Base-by-base conservation (phyloP, 1,140 invertebrate genomes). In the Solenopsis fugax region DNA sequence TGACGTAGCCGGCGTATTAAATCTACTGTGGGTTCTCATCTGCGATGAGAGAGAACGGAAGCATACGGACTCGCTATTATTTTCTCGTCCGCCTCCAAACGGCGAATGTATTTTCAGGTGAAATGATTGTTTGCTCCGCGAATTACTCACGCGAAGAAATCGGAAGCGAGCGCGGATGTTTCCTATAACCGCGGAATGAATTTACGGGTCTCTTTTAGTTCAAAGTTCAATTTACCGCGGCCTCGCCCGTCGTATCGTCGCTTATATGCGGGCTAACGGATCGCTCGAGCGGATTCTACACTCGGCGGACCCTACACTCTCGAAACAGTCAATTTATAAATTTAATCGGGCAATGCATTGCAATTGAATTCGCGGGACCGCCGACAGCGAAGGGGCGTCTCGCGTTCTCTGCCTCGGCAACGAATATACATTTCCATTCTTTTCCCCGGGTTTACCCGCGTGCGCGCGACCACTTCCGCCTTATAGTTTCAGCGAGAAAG, bases 321-420 rank as follows among this genome's bases (percentile, higher is more conserved):
- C 54, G 69, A 60, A 73, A 84, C 69, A 62, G 80, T 84, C 80
- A 84, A 84, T 84, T 84, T 84, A 84, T 84, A 84, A 84, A 84
- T 84, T 84, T 84, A 84, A 84, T 84, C 69, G 80, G 69, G 41
- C 80, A 45, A 84, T 84, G 80, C 80, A 54, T 84, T 60, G 80
- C 80, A 60, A 84, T 75, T 84, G 80, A 84, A 75, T 75, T 84
- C 62, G 24, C 29, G 69, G 29, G 12, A 18, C 29, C 52, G 67
- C 52, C 80, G 54, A 84, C 80, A 84, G 69, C 54, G 29, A 84
- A 84, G 18, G 54, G 80, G 80, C 67, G 80, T 84, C 77, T 62
- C 77, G n/a, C 37, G 9, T 45, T 67, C 34, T 80, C 48, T 21
- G 6, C 45, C 77, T 24, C 80, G 48, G 18, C 80, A 58, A 73